Base-by-base conservation (phyloP, 2,113 vertebrate species). In the Rhinopomastus cyanomelas region DNA sequence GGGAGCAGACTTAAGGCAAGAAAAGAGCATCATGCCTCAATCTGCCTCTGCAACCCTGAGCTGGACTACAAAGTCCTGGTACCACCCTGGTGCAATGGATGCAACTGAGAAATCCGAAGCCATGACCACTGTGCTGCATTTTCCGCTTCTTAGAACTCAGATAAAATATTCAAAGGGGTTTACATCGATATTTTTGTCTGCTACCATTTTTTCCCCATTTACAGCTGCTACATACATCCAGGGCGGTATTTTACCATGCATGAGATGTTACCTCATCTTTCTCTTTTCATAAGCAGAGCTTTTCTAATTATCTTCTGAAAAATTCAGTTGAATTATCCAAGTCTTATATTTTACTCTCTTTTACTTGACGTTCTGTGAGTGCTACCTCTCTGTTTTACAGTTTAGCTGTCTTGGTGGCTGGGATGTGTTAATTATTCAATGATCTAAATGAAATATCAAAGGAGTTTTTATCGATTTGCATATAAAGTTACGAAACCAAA, bases 371-470 rank as follows among this genome's bases (percentile, higher is more conserved):
- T 85, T 64, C 72, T 78, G 18, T 18, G 55, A 53, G 22, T 14
- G 22, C 23, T 46, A 64, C 36, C n/a, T 66, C 16, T 55, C 29
- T 2, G 0, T 92, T 82, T 84, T 32, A n/a, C 32, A 46, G 34
- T 66, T 44, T 39, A 57, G 64, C 34, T 34, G 55, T 66, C 29
- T 34, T 88, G 57, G 53, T 53, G 55, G 27, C 20, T 65, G 59
- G n/a, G 71, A 64, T 75, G 52, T 73, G 85, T 94, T 95, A 95
- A 94, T 96, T 94, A 96, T 95, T 96, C 95, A 88, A 59, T 90
- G 91, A 97, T 97, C 97, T 96, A 97, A 96, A 92, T 90, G 78
- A 95, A 87, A 94, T 89, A 91, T 92, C 92, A 88, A 93, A 95
- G 92, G 81, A 80, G 44, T 93, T 95, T 95, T 95, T 95, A 95